Conservation (phyloP, 2,797 vertebrate species). For the Lophura swinhoii region DNA sequence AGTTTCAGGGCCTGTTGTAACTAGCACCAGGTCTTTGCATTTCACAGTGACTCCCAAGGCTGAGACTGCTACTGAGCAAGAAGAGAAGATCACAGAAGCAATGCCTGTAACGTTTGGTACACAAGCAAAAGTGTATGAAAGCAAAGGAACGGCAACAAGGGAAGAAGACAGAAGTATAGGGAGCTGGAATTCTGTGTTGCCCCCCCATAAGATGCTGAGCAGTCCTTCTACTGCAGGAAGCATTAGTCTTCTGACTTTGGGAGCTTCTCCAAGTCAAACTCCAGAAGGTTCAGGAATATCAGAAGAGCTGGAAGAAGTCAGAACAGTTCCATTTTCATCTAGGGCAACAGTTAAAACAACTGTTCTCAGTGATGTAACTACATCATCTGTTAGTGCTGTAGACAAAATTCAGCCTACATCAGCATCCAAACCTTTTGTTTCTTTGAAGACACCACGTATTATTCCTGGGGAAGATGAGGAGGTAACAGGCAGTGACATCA, state of each 20-base stretch:
- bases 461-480: conserved; percentile 71
- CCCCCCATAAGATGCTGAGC: not conserved
- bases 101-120: not conserved
- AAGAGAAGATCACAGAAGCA: conserved; percentile 26
- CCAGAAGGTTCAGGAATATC: conserved; percentile 76
- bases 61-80: conserved; percentile 15
- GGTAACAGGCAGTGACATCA: conserved; percentile 73
- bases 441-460: conserved; percentile 62
- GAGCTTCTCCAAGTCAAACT: conserved; percentile 40
- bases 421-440: conserved; percentile 3
- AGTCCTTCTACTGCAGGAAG: not conserved
- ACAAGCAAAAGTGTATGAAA: not conserved
- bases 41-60: not conserved
- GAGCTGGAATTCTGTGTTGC: conserved; percentile 3
- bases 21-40: not conserved
- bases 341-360: conserved; percentile 31
- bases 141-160: not conserved
- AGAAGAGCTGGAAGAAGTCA: conserved; percentile 56
- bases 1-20: conserved; percentile 26
- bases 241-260: conserved; percentile 10
- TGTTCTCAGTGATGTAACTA: not conserved
- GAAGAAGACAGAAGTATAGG: not conserved
- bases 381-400: not conserved
- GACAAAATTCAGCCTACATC: conserved; percentile 52
- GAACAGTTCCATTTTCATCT: conserved; percentile 35